Evolutionary conservation across 2,113 vertebrate species (phyloP).

Genomic region (Gavialis gangeticus): DNA sequence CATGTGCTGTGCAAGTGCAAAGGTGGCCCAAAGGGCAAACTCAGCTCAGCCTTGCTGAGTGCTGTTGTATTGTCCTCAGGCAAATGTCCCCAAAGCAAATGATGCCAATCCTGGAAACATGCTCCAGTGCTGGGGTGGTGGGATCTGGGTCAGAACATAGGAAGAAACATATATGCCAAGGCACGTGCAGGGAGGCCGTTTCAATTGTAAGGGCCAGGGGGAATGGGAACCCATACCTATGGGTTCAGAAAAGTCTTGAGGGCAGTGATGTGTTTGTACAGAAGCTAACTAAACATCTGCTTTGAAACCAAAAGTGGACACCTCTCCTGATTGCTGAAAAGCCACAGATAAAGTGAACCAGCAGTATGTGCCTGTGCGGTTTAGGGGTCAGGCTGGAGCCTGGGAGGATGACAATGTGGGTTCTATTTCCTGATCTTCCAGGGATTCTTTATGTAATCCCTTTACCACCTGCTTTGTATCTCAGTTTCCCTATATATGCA

Average conservation of each 20-base stretch:
- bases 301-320: not conserved
- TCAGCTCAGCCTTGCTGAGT: rapidly evolving
- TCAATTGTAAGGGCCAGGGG: not conserved
- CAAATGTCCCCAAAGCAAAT: not conserved
- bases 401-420: not conserved
- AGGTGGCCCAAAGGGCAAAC: rapidly evolving
- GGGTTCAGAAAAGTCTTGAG: not conserved
- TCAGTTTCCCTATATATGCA: not conserved
- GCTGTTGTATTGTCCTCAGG: not conserved
- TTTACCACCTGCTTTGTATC: not conserved
- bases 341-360: not conserved
- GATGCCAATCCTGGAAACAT: not conserved
- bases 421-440: not conserved
- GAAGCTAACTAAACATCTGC: constrained; percentile 1
- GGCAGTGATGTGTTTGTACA: rapidly evolving
- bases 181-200: rapidly evolving
- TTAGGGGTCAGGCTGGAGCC: not conserved
- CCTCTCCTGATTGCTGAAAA: not conserved
- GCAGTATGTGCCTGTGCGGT: not conserved
- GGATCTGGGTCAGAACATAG: not conserved
- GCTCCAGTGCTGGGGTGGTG: not conserved
- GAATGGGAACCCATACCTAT: not conserved
- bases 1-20: rapidly evolving
- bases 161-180: not conserved
- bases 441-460: not conserved